Conservation (phyloP, 2,113 vertebrate species). For the Acrocephalus kingi region DNA sequence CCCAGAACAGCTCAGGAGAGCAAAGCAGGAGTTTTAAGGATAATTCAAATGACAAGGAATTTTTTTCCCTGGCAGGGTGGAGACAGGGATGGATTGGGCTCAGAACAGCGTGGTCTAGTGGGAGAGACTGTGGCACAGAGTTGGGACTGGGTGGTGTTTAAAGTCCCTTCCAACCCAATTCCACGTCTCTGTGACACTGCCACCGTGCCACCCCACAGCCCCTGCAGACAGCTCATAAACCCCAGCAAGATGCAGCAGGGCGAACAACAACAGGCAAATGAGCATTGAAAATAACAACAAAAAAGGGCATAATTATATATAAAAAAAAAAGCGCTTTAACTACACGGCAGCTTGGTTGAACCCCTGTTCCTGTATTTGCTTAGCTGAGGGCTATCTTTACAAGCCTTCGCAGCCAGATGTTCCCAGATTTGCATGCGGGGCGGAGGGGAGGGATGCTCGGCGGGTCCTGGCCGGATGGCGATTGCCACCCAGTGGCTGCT, state of each 20-base stretch:
- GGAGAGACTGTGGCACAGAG: neutral
- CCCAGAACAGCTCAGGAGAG: neutral
- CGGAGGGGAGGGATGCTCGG: neutral
- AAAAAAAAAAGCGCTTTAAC: neutral
- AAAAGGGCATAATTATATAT: neutral
- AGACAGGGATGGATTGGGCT: neutral
- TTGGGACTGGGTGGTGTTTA: fast-evolving
- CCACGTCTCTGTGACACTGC: neutral
- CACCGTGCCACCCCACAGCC: neutral
- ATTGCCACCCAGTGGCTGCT: slow-evolving; percentile 51
- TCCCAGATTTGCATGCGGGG: slow-evolving; percentile 31
- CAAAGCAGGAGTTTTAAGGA: neutral
- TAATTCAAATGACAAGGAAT: neutral
- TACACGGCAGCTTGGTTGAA: neutral
- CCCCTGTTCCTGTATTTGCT: slow-evolving; percentile 34
- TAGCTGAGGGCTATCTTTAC: slow-evolving; percentile 37
- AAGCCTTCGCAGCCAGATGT: slow-evolving; percentile 14
- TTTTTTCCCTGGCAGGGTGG: neutral
- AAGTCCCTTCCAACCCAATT: neutral
- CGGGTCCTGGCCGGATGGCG: neutral
- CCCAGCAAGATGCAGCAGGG: neutral
- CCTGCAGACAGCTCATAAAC: neutral
- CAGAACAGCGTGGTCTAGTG: fast-evolving
- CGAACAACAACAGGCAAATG: neutral
- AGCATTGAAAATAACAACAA: neutral